Evolutionary conservation across 2,113 vertebrate genomes (phyloP).

Genomic region (Phaetusa simplex): DNA sequence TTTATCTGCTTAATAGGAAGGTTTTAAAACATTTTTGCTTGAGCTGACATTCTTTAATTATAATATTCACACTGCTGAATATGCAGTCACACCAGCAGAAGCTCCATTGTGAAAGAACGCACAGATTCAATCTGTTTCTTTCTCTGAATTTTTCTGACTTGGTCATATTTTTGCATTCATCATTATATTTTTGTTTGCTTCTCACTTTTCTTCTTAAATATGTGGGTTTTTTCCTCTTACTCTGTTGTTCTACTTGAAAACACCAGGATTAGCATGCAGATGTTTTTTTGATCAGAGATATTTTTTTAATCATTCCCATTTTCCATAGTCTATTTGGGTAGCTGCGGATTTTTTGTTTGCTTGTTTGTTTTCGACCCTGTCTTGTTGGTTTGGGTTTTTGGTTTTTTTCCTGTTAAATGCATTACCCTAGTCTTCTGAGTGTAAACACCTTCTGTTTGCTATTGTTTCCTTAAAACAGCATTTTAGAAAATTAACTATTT

Average conservation of each 20-base stretch:
- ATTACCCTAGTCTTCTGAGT: neutral
- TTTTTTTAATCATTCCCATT: constrained; percentile 31
- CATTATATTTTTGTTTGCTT: constrained; percentile 50
- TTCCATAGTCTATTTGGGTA: constrained; percentile 47
- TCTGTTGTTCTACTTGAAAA: constrained; percentile 65
- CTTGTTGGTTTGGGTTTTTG: neutral
- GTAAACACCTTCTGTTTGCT: constrained; percentile 48
- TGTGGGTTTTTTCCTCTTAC: constrained; percentile 8
- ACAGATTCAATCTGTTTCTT: constrained; percentile 61
- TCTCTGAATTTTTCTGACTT: constrained; percentile 52
- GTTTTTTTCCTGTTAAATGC: neutral
- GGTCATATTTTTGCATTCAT: constrained; percentile 31
- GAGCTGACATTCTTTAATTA: constrained; percentile 61
- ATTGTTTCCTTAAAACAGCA: neutral
- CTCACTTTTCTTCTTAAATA: constrained; percentile 41
- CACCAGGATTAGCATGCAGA: constrained; percentile 65
- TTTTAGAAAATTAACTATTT: constrained; percentile 16
- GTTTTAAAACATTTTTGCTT: constrained; percentile 63
- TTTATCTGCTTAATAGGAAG: constrained; percentile 54
- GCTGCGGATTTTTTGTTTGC: neutral
- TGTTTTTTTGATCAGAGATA: constrained; percentile 54
- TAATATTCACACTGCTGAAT: constrained; percentile 61
- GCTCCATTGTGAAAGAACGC: constrained; percentile 8
- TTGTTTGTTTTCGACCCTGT: constrained; percentile 22
- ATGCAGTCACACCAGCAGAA: constrained; percentile 39